Conservation (phyloP, 1,140 invertebrate genomes). For the Cyrtorhinus lividipennis region DNA sequence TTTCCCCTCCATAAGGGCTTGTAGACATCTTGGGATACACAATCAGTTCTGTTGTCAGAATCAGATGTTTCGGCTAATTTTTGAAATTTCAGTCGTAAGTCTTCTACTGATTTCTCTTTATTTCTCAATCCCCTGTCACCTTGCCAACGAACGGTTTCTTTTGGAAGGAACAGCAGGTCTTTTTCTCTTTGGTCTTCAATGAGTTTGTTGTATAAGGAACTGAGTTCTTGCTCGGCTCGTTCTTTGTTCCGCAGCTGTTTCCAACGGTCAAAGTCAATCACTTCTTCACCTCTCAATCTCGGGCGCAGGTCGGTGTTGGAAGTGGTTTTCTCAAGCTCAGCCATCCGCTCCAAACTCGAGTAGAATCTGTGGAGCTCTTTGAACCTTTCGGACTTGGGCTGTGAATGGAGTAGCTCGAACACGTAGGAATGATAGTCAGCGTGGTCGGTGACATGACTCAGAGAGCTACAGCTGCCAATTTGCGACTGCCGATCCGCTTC, state of each 20-base stretch:
- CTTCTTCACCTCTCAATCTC: slow-evolving; percentile 47
- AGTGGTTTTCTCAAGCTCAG: slow-evolving; percentile 60
- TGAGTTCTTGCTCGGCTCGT: slow-evolving; percentile 65
- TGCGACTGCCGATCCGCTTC: slow-evolving; percentile 27
- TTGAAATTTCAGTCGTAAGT: slow-evolving; percentile 58
- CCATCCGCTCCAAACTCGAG: slow-evolving; percentile 66
- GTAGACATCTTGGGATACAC: slow-evolving; percentile 43
- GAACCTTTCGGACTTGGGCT: slow-evolving; percentile 62
- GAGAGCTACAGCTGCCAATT: slow-evolving; percentile 31
- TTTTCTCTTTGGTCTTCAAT: slow-evolving; percentile 64
- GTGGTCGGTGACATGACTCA: slow-evolving; percentile 33
- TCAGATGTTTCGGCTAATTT: slow-evolving; percentile 37
- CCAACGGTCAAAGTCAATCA: slow-evolving; percentile 78
- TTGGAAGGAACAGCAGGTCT: slow-evolving; percentile 64
- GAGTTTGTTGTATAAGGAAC: slow-evolving; percentile 59
- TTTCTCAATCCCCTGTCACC: slow-evolving; percentile 59
- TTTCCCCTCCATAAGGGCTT: slow-evolving; percentile 69
- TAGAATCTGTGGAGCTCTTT: slow-evolving; percentile 76
- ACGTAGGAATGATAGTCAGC: slow-evolving; percentile 52
- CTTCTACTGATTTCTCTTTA: slow-evolving; percentile 74
- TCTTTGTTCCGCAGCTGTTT: slow-evolving; percentile 61
- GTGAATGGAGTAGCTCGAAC: slow-evolving; percentile 52
- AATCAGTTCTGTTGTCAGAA: slow-evolving; percentile 32
- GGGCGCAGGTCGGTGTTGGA: slow-evolving; percentile 52
- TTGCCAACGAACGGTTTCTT: slow-evolving; percentile 54